Conservation (phyloP, 1,140 invertebrate species). For the Subanguina moxae region DNA sequence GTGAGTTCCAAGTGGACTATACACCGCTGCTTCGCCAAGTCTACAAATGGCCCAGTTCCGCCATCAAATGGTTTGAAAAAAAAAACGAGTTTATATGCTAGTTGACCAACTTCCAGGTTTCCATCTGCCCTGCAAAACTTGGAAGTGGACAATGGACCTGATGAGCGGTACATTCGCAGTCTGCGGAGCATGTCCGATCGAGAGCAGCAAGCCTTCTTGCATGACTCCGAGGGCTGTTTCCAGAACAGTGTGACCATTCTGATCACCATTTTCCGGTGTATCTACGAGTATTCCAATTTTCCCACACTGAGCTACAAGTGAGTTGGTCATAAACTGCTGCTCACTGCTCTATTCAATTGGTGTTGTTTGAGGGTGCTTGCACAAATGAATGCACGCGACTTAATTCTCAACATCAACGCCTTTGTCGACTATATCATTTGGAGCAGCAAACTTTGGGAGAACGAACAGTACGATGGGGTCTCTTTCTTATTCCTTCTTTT, state of each 20-base stretch:
- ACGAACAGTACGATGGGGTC: not conserved
- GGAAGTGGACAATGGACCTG: not conserved
- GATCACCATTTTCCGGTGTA: conserved; percentile 25
- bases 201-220: conserved; percentile 1
- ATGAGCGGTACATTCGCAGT: not conserved
- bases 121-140: conserved; percentile 2
- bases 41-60: conserved; percentile 15
- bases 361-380: conserved; percentile 19
- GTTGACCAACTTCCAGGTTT: conserved; percentile 9
- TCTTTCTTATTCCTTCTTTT: not conserved
- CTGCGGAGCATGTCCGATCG: conserved; percentile 1
- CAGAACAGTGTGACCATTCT: conserved; percentile 12
- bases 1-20: not conserved
- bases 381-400: conserved; percentile 15
- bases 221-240: conserved; percentile 5
- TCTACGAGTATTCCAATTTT: conserved; percentile 25
- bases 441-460: conserved; percentile 10
- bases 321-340: not conserved
- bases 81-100: too few relatives aligned
- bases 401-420: conserved; percentile 25
- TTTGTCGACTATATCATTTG: conserved; percentile 37
- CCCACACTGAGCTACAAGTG: conserved; percentile 18
- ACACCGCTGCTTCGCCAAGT: conserved; percentile 2
- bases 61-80: conserved; percentile 7
- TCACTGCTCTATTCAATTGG: not conserved